Conservation (phyloP, 2,888 invertebrate species). For the Molorchus minor region DNA sequence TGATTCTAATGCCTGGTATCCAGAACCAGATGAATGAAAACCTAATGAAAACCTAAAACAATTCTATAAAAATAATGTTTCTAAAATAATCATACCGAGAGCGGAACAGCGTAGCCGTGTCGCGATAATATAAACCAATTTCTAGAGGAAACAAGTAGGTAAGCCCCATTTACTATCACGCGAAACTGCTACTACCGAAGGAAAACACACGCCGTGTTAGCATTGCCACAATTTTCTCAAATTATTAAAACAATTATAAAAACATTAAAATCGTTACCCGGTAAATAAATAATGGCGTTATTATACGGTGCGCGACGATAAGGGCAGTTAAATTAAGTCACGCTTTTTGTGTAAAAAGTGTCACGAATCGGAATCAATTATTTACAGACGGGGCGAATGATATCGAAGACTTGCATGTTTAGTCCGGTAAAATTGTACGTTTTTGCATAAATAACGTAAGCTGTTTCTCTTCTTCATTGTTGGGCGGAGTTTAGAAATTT, state of each 20-base stretch:
- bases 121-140: slow-evolving; percentile 39
- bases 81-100: neutral
- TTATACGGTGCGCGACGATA: slow-evolving; percentile 28
- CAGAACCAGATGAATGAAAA: neutral
- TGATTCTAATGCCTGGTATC: too few relatives aligned
- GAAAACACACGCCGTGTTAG: slow-evolving; percentile 38
- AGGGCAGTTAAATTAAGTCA: slow-evolving; percentile 43
- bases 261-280: slow-evolving; percentile 46
- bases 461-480: too few relatives aligned
- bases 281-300: slow-evolving; percentile 41
- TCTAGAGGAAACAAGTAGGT: slow-evolving; percentile 40
- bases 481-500: too few relatives aligned
- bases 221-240: slow-evolving; percentile 41
- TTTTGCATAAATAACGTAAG: too few relatives aligned
- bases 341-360: slow-evolving; percentile 42
- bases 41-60: neutral
- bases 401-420: slow-evolving; percentile 44
- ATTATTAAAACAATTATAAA: slow-evolving; percentile 48
- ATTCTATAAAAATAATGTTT: too few relatives aligned
- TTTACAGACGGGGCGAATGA: slow-evolving; percentile 33
- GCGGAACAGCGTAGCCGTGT: neutral
- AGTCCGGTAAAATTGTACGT: too few relatives aligned
- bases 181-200: slow-evolving; percentile 42
- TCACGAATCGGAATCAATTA: slow-evolving; percentile 46
- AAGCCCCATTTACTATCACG: slow-evolving; percentile 35